phyloP scores from a whole-genome alignment of 2,888 invertebrate genomes.

The Ceraclea dissimilis region DNA sequence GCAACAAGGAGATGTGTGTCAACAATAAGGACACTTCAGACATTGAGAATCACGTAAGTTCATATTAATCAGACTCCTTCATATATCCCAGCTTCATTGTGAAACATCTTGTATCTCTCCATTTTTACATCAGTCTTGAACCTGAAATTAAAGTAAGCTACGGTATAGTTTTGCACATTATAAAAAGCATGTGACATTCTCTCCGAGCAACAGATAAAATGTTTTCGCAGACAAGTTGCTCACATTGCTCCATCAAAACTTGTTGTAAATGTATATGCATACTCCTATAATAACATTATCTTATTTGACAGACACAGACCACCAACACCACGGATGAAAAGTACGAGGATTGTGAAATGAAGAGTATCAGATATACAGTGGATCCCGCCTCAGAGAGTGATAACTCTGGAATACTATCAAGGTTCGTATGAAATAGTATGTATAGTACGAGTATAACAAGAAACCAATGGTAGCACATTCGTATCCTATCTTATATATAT shows the following conservation, averaged over 20 bases:
- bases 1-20: slow-evolving; percentile 39
- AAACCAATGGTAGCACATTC: too few species aligned
- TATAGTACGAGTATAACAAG: too few species aligned
- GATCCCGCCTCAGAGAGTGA: neutral
- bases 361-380: neutral
- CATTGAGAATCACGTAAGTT: slow-evolving; percentile 12
- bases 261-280: too few species aligned
- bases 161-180: too few species aligned
- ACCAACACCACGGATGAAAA: neutral
- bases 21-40: slow-evolving; percentile 30
- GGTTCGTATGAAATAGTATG: neutral
- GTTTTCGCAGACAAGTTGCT: too few species aligned
- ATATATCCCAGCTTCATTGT: too few species aligned
- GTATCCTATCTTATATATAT: too few species aligned
- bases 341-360: neutral
- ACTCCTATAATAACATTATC: neutral
- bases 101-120: too few species aligned
- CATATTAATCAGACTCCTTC: neutral
- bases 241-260: too few species aligned
- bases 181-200: too few species aligned
- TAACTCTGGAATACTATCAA: neutral
- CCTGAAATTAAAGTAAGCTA: neutral
- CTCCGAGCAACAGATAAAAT: too few species aligned
- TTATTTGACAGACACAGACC: neutral
- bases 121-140: too few species aligned